These are phyloP conservation scores for Epinephelus cyanopodus DNA, from an alignment of 2,113 vertebrate genomes.

Conservation along the genomic window DNA sequence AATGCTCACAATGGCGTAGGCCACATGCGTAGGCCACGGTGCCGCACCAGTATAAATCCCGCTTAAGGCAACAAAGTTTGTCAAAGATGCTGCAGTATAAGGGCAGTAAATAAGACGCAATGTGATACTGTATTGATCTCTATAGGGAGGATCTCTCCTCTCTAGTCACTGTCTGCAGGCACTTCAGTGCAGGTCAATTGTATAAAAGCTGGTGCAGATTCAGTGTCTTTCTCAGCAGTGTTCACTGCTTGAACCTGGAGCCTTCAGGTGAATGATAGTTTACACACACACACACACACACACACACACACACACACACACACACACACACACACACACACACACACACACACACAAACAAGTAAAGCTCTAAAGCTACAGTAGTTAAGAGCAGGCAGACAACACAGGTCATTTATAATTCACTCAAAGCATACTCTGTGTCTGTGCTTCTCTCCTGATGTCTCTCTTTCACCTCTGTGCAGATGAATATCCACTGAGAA, in stretches of 20 bases:
- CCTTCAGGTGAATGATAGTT: not conserved
- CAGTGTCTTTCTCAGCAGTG: conserved; percentile 2
- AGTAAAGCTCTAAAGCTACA: conserved; percentile 12
- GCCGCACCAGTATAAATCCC: too few relatives aligned
- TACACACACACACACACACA: too few relatives aligned
- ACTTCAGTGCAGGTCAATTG: conserved; percentile 6
- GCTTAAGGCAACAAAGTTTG: not conserved
- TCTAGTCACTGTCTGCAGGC: conserved; percentile 4
- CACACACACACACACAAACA: conserved; percentile 26
- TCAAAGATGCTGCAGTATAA: not conserved
- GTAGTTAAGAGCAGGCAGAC: conserved; percentile 24
- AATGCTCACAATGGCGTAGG: too few relatives aligned
- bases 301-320: too few relatives aligned
- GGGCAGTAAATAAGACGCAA: conserved; percentile 5
- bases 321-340: not conserved
- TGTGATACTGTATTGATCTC: conserved; percentile 28
- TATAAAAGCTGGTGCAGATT: conserved; percentile 13
- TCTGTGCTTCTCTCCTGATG: not conserved
- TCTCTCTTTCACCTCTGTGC: conserved; percentile 1
- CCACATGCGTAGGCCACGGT: too few relatives aligned
- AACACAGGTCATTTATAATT: conserved; percentile 42
- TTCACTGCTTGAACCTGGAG: conserved; percentile 10
- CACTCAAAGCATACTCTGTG: not conserved
- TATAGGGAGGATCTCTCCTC: not conserved
- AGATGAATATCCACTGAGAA: conserved; percentile 6